Base-by-base conservation (phyloP, 2,797 vertebrate genomes). In the Enteromius afrohamiltoni region DNA sequence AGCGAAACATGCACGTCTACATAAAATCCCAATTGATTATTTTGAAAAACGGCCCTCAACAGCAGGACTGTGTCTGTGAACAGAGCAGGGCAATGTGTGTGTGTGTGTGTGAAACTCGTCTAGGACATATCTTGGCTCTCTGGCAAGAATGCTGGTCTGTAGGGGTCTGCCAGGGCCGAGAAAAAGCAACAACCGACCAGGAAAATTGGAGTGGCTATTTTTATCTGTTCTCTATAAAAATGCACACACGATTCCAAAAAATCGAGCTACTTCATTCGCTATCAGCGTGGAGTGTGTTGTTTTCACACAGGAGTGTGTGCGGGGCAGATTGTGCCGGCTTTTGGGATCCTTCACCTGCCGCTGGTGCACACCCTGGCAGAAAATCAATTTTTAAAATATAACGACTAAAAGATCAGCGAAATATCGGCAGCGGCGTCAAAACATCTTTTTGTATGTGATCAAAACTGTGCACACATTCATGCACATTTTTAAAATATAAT, bases 91-190 rank as follows among this genome's bases (percentile, higher is more conserved):
- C 70, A 75, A 75, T 74, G 77, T 74, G 69, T 83, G 77, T 79
- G 73, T 77, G 71, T 77, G 71, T 77, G 86, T 88, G 84, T 81
- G 74, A 78, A 82, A 85, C 83, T 82, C 37, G 86, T 86, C 84
- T 88, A 87, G 83, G 83, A 84, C 79, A 78, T 85, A 85, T 88
- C 88, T 92, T 89, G 89, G 87, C 88, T 90, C 87, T 83, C 74
- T 90, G 89, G 90, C 90, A 91, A 86, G 90, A 92, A 91, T 89
- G 90, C 70, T 74, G 85, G 87, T 88, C 87, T 89, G 87, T 87
- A 80, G 83, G 89, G 87, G 89, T 88, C 88, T 90, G 89, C 87
- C 91, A 91, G 86, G 85, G 83, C 85, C 53, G 77, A 77, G 86
- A 89, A 88, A 88, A 88, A 87, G 87, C 89, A 89, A 89, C 86